Base-by-base conservation (phyloP, 2,113 vertebrate species). In the Silurus asotus region DNA sequence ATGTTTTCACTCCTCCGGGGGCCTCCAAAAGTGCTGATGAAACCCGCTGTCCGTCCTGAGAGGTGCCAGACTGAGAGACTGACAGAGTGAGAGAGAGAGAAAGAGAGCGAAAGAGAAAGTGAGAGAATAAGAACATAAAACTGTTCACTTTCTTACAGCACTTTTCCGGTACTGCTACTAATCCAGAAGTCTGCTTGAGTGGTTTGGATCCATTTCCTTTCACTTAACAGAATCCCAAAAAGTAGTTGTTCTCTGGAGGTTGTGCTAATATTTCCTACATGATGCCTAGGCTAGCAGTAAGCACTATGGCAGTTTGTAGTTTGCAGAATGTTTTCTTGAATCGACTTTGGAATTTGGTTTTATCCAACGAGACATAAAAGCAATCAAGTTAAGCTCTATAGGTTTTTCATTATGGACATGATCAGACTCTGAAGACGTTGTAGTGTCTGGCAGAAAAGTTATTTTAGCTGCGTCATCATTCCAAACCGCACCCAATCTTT, bases 11-110 rank as follows among this genome's bases (percentile, higher is more conserved):
- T 83, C 82, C 86, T 82, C 89, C 49, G 53, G 83, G 81, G 77
- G 77, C 75, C 78, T 86, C 17, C 19, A 55, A 55, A 89, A 85
- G 69, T 89, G 89, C 90, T 90, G 90, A 89, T 88, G 88, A 90
- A 88, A 87, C 37, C 80, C 72, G 64, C 70, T 19, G 67, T 86
- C 76, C 83, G n/a, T 82, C 80, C 80, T 86, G 85, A 83, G 79
- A 88, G 78, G 79, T 84, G 81, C 84, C 74, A 75, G 85, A 81
- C 84, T 87, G 82, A 83, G 23, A 69, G 76, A 84, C 58, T 76
- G 84, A 86, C 77, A 85, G 84, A 83, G 10, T 77, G 74, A 77
- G 65, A 55, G 28, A 81, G 64, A 72, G 77, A 77, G n/a, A 45
- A 65, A 83, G 84, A 65, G 56, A 62, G 15, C 11, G 19, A 55